Evolutionary conservation across 2,797 vertebrate species (phyloP), one percentile per base, ranked within the genome.

Genomic region (Echeneis naucrates): DNA sequence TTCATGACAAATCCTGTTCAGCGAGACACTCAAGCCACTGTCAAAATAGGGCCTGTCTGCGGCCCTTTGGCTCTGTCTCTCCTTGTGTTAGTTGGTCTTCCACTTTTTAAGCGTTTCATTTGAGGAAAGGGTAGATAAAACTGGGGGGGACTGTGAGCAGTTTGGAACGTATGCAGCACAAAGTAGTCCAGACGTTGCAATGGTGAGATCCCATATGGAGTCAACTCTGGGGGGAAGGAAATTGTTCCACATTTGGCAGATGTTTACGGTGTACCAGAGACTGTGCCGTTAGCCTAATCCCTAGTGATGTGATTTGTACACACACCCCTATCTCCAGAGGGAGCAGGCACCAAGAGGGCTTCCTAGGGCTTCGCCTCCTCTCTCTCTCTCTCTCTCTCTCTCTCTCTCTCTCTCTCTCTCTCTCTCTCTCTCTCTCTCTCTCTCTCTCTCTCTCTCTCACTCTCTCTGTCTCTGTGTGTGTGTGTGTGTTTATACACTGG

Each of bases 241-340:
- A 93, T 92, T 88, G 93, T 94, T 94, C 94, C 94, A 93, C 92
- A 94, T 93, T 92, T 93, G 85, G 92, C 87, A 90, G 89, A 94
- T 95, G 93, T 94, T 93, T 94, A 95, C 88, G 88, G 91, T 90
- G 88, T 92, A 89, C 88, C 92, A 89, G 88, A 93, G 92, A 91
- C 93, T 90, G 76, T 88, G 94, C 92, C 90, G 91, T 94, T 93
- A 92, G 93, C 90, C 92, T 95, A 95, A 95, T 95, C 93, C 94
- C 92, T 87, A 85, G 86, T 95, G 93, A 95, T 95, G 94, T 95
- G 94, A 95, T 95, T 95, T 94, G 93, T 94, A 92, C 92, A 92
- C 93, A 91, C 91, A 90, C 91, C 84, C 92, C 90, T 93, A 94
- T 94, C 93, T 94, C 92, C 88, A 92, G 93, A 93, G 92, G 92